A percentile compares a stretch with the other conserved stretches of the same genome.
Evolutionary conservation across 2,797 vertebrate species (phyloP).

Genomic region (Crocodylus rhombifer): DNA sequence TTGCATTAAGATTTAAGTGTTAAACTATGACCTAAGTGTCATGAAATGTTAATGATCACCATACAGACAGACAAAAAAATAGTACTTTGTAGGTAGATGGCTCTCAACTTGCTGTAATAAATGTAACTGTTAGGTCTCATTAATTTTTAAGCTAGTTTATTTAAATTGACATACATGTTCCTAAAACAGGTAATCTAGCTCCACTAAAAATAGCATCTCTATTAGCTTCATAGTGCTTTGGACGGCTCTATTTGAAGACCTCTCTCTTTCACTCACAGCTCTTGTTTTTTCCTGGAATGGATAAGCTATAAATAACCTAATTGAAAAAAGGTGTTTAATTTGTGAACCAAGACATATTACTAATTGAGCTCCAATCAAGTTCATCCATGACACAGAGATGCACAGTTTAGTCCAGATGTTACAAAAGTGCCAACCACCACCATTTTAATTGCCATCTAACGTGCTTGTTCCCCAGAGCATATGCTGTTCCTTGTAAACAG

Average conservation of each 20-base stretch:
- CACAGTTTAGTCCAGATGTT: constrained; percentile 26
- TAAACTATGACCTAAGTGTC: background rate
- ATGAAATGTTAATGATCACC: background rate
- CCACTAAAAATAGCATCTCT: background rate
- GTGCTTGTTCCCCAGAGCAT: constrained; percentile 26
- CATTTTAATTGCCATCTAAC: constrained; percentile 48
- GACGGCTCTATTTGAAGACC: background rate
- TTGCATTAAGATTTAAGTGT: background rate
- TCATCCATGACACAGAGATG: constrained; percentile 29
- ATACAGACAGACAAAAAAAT: background rate
- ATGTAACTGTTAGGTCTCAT: background rate
- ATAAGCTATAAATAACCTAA: constrained; percentile 22
- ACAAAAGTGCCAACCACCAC: constrained; percentile 38
- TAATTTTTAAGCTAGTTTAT: constrained; percentile 32
- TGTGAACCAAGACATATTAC: constrained; percentile 39
- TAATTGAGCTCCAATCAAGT: constrained; percentile 57
- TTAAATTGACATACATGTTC: constrained; percentile 4
- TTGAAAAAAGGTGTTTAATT: constrained; percentile 54
- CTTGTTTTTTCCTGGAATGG: constrained; percentile 42
- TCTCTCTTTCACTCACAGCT: constrained; percentile 1
- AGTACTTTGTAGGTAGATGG: background rate
- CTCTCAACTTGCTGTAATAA: background rate
- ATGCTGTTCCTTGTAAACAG: background rate
- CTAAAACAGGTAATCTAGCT: constrained; percentile 9
- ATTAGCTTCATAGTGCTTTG: constrained; percentile 1